Percentiles rank a stretch among this genome's conserved stretches.
These are phyloP conservation scores for Tachuris rubrigastra DNA, from an alignment of 2,113 vertebrate genomes.

Conservation along the genomic window DNA sequence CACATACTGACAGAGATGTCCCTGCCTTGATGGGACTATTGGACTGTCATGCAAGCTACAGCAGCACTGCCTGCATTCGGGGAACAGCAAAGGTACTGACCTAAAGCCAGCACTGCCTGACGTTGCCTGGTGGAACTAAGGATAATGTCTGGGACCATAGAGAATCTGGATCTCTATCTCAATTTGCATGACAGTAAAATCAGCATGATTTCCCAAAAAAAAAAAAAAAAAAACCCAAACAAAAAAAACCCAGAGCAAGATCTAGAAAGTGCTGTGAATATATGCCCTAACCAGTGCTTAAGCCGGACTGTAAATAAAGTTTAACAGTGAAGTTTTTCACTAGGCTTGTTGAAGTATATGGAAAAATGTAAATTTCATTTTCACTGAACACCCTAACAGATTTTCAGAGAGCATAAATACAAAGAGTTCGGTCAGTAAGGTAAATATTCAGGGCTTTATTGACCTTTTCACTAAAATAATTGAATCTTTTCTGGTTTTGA, in stretches of 20 bases:
- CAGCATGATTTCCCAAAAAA: not conserved
- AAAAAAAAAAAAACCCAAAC: no score
- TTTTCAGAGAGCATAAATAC: not conserved
- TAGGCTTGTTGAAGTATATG: not conserved
- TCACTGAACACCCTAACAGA: not conserved
- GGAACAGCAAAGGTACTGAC: not conserved
- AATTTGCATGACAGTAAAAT: not conserved
- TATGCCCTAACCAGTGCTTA: not conserved
- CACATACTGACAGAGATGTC: not conserved
- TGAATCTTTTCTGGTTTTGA: not conserved
- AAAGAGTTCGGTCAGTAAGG: not conserved
- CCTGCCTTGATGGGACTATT: not conserved
- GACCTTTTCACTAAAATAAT: not conserved
- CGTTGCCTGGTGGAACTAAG: not conserved
- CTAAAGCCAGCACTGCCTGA: not conserved
- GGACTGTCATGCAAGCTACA: not conserved
- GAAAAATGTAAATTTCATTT: not conserved
- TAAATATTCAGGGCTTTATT: not conserved
- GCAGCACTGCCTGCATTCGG: not conserved
- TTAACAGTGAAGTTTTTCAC: not conserved
- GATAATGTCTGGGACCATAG: not conserved
- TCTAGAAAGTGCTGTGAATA: not conserved
- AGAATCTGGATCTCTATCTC: not conserved
- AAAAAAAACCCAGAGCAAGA: no score
- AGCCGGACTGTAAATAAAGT: not conserved